Conservation (phyloP, 37 sponge, comb jelly and placozoan genomes). For the Cliona cf. orientalis region DNA sequence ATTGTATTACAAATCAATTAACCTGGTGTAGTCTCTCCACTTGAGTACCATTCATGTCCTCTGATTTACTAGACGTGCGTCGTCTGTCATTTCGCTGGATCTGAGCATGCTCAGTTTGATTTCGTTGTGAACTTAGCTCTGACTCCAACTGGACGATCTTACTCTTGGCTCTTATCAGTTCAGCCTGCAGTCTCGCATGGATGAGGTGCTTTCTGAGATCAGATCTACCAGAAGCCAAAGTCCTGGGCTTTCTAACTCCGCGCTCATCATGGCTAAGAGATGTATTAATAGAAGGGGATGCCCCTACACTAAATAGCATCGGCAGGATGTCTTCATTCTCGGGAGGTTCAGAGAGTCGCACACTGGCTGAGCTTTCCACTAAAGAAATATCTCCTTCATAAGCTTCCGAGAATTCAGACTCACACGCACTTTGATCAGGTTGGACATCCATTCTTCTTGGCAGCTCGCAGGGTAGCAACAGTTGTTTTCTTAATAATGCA, state of each 20-base stretch:
- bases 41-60: background rate
- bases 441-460: background rate
- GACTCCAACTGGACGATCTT: slow-evolving; percentile 20
- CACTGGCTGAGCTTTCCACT: background rate
- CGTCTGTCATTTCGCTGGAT: background rate
- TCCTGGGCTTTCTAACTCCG: background rate
- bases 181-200: slow-evolving; percentile 20
- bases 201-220: background rate
- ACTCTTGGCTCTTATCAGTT: slow-evolving; percentile 23
- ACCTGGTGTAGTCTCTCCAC: slow-evolving; percentile 24
- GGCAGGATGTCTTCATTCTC: background rate
- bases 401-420: background rate
- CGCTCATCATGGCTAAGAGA: too few relatives aligned
- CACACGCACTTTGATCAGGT: background rate
- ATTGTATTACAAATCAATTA: background rate
- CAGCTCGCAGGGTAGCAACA: too few relatives aligned
- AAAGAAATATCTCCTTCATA: background rate
- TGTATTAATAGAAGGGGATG: background rate
- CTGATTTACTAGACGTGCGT: background rate
- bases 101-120: slow-evolving; percentile 6
- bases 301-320: background rate
- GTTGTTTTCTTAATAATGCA: too few relatives aligned
- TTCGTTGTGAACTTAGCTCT: slow-evolving; percentile 5
- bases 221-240: background rate
- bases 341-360: background rate